Evolutionary conservation across 2,888 invertebrate species (phyloP).

Genomic region (Tiliacea aurago): DNA sequence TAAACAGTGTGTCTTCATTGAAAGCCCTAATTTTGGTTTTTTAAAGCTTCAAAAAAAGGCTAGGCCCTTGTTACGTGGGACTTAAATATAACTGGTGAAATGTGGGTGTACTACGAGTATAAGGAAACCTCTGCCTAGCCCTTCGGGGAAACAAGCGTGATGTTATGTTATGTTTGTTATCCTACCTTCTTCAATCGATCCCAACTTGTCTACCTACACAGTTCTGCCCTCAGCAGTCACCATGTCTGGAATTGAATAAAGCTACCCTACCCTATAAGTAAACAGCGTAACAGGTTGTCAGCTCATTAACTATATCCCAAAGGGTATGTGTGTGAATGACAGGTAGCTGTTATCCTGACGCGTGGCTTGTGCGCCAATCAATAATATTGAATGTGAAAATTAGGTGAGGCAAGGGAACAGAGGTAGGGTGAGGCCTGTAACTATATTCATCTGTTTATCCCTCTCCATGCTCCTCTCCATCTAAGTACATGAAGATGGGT

Average conservation of each 20-base stretch:
- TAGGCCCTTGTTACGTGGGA: no score
- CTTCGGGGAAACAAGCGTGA: neutral
- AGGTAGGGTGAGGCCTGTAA: neutral
- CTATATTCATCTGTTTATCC: conserved; percentile 3
- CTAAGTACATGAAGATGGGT: neutral
- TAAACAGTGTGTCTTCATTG: no score
- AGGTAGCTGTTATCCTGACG: conserved; percentile 35
- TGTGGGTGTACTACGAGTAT: no score
- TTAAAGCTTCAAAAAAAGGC: neutral
- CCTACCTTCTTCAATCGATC: no score
- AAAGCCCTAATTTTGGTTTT: no score
- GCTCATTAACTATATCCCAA: conserved; percentile 13
- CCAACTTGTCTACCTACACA: neutral
- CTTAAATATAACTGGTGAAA: no score
- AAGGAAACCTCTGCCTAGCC: no score
- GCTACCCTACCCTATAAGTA: neutral
- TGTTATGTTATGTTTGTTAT: neutral
- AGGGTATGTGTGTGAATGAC: conserved; percentile 15
- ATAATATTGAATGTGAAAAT: conserved; percentile 39
- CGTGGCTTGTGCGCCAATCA: conserved; percentile 41
- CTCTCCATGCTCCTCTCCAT: no score
- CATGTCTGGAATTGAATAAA: neutral
- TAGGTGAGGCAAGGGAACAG: neutral
- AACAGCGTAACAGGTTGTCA: conserved; percentile 25
- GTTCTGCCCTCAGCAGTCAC: neutral